Percentiles rank a stretch among this genome's conserved stretches.
Evolutionary conservation across 2,113 vertebrate genomes (phyloP).

Genomic region (Dipodomys spectabilis): DNA sequence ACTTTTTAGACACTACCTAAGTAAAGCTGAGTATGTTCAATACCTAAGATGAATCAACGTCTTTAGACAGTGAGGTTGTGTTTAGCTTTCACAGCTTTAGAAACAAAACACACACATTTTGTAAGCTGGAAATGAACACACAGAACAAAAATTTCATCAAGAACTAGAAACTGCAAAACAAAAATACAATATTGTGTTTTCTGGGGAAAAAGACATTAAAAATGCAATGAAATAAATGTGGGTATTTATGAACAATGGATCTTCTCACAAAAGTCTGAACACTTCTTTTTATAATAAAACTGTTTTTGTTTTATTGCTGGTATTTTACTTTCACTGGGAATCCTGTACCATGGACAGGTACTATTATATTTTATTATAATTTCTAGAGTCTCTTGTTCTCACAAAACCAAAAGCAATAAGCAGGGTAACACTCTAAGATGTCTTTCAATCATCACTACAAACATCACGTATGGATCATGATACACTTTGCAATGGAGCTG

Average conservation of each 20-base stretch:
- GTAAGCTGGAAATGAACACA: background rate
- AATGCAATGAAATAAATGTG: background rate
- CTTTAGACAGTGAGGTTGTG: background rate
- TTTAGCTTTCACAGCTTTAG: background rate
- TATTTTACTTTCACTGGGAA: constrained; percentile 33
- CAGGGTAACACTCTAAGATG: background rate
- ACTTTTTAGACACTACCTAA: background rate
- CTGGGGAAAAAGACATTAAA: background rate
- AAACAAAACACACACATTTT: background rate
- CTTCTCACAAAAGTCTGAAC: background rate
- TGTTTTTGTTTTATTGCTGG: background rate
- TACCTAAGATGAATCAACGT: background rate
- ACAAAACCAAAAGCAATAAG: constrained; percentile 35
- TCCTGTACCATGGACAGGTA: background rate
- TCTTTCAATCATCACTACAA: background rate
- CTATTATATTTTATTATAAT: background rate
- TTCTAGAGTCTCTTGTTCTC: background rate
- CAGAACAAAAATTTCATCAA: background rate
- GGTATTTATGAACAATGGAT: background rate
- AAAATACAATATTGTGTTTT: background rate
- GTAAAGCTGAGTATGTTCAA: background rate
- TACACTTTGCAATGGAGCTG: background rate
- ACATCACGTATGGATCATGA: background rate
- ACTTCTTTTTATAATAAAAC: background rate
- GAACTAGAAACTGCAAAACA: background rate